Evolutionary conservation across 2,797 vertebrate genomes (phyloP), one percentile per base, ranked within the genome.

Genomic region (Amblyraja radiata): DNA sequence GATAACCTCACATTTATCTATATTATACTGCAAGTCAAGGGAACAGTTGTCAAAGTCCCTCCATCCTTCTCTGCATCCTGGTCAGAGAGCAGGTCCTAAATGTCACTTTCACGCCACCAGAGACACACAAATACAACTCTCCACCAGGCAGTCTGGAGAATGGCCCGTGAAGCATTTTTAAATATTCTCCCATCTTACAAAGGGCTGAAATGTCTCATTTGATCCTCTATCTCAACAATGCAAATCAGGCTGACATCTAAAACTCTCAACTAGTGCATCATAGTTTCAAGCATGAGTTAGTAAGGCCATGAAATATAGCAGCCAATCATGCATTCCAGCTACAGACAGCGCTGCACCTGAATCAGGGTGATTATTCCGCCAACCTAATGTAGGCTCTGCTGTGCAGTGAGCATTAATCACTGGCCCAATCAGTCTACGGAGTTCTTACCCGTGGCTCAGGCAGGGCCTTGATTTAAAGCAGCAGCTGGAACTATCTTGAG

Each of bases 401-500:
- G 13, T 68, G 84, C 28, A 88, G 68, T n/a, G 61, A 36, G 65
- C 84, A 88, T 88, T 68, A 88, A 68, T 88, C 61, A 88, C n/a
- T 88, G 84, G 28, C 16, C 11, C n/a, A 88, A 65, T 46, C 46
- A 46, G 46, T 46, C 46, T 46, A 46, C 46, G 63, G 68, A 63
- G 68, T 65, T 68, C 84, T 21, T 68, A 63, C 84, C 36, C 61
- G 7, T 63, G 18, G 61, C 32, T 36, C 8, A 65, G 84, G n/a
- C 61, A 65, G 61, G 8, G n/a, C n/a, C n/a, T 86, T 88, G 84
- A 88, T 88, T 88, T 88, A 36, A 68, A 88, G 32, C n/a, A 61
- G 84, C 61, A 88, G 84, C 84, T 88, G 84, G n/a, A 36, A 88
- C 84, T 68, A 88, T 68, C 84, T 88, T 88, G n/a, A 88, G n/a